These are phyloP conservation scores for Acromyrmex charruanus DNA, from an alignment of 1,140 invertebrate species.

Conservation along the genomic window DNA sequence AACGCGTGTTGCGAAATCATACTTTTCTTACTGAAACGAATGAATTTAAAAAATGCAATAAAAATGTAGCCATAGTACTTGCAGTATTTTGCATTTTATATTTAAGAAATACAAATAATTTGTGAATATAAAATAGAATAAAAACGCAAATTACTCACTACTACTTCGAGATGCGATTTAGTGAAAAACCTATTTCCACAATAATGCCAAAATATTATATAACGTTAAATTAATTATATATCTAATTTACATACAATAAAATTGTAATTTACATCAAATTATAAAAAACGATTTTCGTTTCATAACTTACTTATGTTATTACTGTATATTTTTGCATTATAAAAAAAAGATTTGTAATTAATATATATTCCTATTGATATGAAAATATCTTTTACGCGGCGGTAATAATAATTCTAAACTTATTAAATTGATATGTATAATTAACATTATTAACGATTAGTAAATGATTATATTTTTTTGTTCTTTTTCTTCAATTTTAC, in stretches of 20 bases:
- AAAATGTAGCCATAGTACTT: background rate
- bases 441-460: background rate
- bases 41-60: background rate
- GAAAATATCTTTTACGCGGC: background rate
- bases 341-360: background rate
- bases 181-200: background rate
- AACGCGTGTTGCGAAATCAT: background rate
- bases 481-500: background rate
- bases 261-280: background rate
- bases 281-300: background rate
- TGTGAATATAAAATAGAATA: background rate
- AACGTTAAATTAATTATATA: background rate
- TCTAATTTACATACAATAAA: background rate
- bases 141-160: no score
- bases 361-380: background rate
- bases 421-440: background rate
- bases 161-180: no score
- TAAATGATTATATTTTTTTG: background rate
- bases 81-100: background rate
- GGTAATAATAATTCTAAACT: background rate
- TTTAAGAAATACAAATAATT: background rate
- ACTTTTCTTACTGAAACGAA: conserved; percentile 1
- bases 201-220: background rate
- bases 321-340: background rate
- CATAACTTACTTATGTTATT: background rate